Base-by-base conservation (phyloP, 1,140 invertebrate species). In the Brachionus rubens region DNA sequence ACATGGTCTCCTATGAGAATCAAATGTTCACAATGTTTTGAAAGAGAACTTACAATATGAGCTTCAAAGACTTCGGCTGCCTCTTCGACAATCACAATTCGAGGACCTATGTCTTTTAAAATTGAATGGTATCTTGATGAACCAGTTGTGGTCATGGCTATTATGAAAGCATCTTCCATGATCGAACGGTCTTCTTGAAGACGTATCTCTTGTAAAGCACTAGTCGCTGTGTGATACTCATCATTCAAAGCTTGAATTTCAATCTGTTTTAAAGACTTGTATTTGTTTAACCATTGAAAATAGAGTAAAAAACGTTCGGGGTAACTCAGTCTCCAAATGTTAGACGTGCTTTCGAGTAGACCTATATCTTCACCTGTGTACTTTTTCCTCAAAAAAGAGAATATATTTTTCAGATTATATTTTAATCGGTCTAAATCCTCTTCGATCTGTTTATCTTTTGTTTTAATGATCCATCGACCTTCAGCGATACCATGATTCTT, bases 101-200 rank as follows among this genome's bases (percentile, higher is more conserved):
- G 77, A 40, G 65, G 46, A 10, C 68, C 67, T 75, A 77, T 72
- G 26, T 75, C 16, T 48, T 68, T 40, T n/a, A 92, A 80, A 7
- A 90, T 76, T 19, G 86, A 85, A 43, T 88, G 86, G 12, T 88
- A 81, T 54, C 88, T 87, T 5, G 91, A 90, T 1, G 90, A 90
- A 48, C 88, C 89, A 10, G 89, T 90, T 2, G 90, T 92, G 0
- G 91, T 92, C 86, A 92, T 89, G 6, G 89, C 91, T 47, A 92
- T 65, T 14, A 79, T 67, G 16, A 12, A 40, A 9, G 47, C 24
- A 24, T 79, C 54, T 77, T 77, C 2, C 77, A 76, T 46, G 19
- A 67, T 54, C 19, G n/a, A 33, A 26, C 36, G 26, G 21, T 76
- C 77, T 54, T 62, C 56, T 47, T 48, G 41, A 41, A 47, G 43